A percentile compares a stretch with the other conserved stretches of the same genome.
phyloP scores from a whole-genome alignment of 2,797 vertebrate species.

The Danio albolineatus region DNA sequence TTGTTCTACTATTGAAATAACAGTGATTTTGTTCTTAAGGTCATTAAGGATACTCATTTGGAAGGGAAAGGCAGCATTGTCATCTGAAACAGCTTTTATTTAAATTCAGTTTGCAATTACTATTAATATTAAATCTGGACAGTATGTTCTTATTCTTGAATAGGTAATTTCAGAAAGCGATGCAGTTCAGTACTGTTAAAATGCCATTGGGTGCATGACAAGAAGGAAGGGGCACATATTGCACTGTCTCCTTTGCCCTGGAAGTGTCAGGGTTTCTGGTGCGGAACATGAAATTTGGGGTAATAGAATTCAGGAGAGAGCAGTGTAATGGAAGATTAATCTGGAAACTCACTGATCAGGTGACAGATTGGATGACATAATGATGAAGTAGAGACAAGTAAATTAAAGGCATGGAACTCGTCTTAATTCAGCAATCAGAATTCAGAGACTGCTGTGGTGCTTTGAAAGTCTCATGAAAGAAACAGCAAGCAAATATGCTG shows the following conservation, averaged over 20 bases:
- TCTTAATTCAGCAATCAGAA: slow-evolving; percentile 9
- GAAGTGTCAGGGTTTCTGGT: slow-evolving; percentile 66
- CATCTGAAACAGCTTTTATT: background rate
- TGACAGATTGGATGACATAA: slow-evolving; percentile 29
- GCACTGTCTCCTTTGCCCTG: slow-evolving; percentile 20
- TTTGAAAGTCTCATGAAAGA: slow-evolving; percentile 5
- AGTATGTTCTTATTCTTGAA: background rate
- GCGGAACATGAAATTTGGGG: slow-evolving; percentile 73
- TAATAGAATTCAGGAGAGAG: slow-evolving; percentile 77
- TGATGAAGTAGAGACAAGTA: slow-evolving; percentile 19
- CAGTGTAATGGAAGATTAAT: slow-evolving; percentile 69
- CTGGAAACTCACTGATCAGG: slow-evolving; percentile 58
- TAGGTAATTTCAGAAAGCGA: slow-evolving; percentile 35
- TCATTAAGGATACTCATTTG: background rate
- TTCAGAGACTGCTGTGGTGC: slow-evolving; percentile 15
- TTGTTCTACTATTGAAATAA: background rate
- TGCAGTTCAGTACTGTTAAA: slow-evolving; percentile 7
- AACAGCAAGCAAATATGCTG: slow-evolving; percentile 22
- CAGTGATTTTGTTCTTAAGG: background rate
- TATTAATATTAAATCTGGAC: background rate
- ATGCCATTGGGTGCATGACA: slow-evolving; percentile 21
- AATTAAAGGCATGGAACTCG: background rate
- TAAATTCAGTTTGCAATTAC: background rate
- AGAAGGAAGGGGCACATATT: slow-evolving; percentile 21
- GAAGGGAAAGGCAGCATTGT: background rate